Base-by-base conservation (phyloP, 2,888 invertebrate genomes). In the Limnephilus auricula region DNA sequence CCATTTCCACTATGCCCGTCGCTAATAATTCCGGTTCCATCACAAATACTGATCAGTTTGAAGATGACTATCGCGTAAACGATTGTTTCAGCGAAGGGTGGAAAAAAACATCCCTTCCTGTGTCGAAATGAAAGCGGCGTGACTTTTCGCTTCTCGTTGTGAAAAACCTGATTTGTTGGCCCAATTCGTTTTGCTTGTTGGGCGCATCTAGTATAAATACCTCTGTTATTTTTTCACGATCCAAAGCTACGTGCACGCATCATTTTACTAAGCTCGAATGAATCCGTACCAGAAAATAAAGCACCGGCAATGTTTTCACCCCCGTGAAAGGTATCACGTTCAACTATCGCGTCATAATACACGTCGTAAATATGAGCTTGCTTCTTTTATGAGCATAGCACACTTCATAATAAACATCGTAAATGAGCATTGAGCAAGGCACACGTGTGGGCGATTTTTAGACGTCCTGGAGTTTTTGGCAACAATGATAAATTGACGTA, bases 231-330 rank as follows among this genome's bases (percentile, higher is more conserved):
- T 85, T 87, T 88, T n/a, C 10, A 88, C 65, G 37, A 86, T 50
- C 40, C 34, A 25, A 65, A 65, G 78, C 15, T 34, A 4, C 9
- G 37, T 79, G 79, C 87, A 37, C 34, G 87, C 87, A 79, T 40
- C 78, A 25, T 12, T 88, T 88, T 37, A 30, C 30, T 85, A 78
- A 88, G 87, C 87, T 88, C 87, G 87, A 88, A 88, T 88, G 87
- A 88, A 88, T 88, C 79, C 34, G 78, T 30, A 37, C 78, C 34
- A 25, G 87, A 9, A 79, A 65, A 37, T 78, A 25, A 32, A 25
- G n/a, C 13, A 18, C 3, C 34, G n/a, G 87, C 31, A 88, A 88
- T n/a, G 6, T 88, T 78, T 37, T 18, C 87, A 88, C 79, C 79
- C 34, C 78, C n/a, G 31, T 13, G 6, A 88, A 88, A 88, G 32